Evolutionary conservation across 1,140 invertebrate genomes (phyloP), one percentile per base, ranked within the genome.

Genomic region (Uloborus diversus): DNA sequence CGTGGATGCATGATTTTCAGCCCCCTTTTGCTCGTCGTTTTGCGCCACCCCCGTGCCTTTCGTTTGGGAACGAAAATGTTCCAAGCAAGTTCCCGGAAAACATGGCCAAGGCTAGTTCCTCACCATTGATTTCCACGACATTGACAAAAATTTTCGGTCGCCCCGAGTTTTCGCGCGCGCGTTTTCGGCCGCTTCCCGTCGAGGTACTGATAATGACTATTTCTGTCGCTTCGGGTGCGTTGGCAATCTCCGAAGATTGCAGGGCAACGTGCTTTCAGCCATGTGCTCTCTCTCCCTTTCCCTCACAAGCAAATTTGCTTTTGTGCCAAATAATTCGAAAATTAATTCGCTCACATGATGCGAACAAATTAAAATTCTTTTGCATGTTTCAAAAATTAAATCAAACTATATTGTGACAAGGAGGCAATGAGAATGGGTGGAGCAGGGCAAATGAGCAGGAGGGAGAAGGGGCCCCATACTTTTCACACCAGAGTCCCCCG

Each of bases 21-120:
- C 14, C 70, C 57, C 68, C 65, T 59, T 51, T 27, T 25, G 32
- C 65, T 47, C 49, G 56, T 69, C 65, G 65, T 69, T 69, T 69
- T 69, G 65, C 65, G 65, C 49, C 25, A 17, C 30, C 69, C 70
- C 37, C 70, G 9, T 32, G 30, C 33, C 56, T 35, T 37, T 32
- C 28, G 69, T 57, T n/a, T 57, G 30, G 59, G 65, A 69, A 69
- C 70, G 70, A 75, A 71, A 75, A 75, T 75, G 70, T 62, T 71
- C 28, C 20, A 42, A 71, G 69, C 69, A 47, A 42, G 69, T 71
- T 75, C 70, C 70, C 35, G 56, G 70, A 75, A 75, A 75, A 62
- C 70, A 75, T 33, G 30, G 42, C 59, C 47, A 33, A 64, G 42
- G 57, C 49, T 62, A 64, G 70, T 25, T 62, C 28, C 30, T 62